These are phyloP conservation scores for Dryoscopus gambensis DNA, from an alignment of 2,113 vertebrate species.

Conservation along the genomic window DNA sequence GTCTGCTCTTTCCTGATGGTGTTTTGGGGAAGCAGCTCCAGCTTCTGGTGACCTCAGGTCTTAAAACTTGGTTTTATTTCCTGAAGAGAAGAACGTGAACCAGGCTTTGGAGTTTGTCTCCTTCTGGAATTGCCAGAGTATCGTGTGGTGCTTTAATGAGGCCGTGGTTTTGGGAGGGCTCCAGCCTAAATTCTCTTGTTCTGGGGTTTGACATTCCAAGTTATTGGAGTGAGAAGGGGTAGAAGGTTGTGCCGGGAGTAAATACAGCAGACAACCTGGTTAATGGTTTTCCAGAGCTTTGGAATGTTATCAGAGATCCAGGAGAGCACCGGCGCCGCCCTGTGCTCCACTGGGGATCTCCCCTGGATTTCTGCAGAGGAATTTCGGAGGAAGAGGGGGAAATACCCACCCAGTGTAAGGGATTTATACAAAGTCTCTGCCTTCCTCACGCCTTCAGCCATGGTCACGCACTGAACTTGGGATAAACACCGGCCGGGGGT, in stretches of 20 bases:
- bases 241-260: not conserved
- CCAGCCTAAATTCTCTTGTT: not conserved
- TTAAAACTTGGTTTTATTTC: not conserved
- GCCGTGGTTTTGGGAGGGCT: not conserved
- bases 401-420: rapidly evolving
- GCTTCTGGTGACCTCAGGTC: not conserved
- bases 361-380: not conserved
- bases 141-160: not conserved
- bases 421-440: not conserved
- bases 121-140: not conserved
- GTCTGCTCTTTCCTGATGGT: not conserved
- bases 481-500: not conserved
- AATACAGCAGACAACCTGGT: not conserved
- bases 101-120: not conserved
- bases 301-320: not conserved
- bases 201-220: rapidly evolving
- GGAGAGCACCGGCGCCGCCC: not conserved
- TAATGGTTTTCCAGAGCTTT: not conserved
- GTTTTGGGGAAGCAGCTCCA: not conserved
- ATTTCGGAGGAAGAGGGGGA: not conserved
- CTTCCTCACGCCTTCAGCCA: rapidly evolving
- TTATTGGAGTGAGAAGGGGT: not conserved
- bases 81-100: not conserved
- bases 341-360: not conserved
- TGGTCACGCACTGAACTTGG: not conserved